Base-by-base conservation (phyloP, 2,113 vertebrate genomes). In the Chloroceryle aenea region DNA sequence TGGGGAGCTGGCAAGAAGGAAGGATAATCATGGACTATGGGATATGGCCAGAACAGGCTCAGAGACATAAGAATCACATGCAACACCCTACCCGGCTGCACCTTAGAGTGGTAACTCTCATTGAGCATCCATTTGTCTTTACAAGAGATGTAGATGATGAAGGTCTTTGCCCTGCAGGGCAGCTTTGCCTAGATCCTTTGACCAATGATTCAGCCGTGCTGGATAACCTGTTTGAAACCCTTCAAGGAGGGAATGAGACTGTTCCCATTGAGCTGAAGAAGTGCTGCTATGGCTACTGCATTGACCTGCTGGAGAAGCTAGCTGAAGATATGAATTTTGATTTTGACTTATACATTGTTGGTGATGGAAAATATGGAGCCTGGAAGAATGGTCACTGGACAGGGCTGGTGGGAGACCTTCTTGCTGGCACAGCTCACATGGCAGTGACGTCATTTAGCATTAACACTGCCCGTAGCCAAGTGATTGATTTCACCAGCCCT, bases 81-180 rank as follows among this genome's bases (percentile, higher is more conserved):
- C 98, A 98, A 3, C 97, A 98, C 32, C 98, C 98, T 7, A 96
- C 97, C 14, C 97, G 98, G 36, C 95, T 99, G n/a, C 99, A 99
- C 16, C 97, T 99, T n/a, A 98, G 98, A 63, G 99, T 99, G 71
- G 99, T 99, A 71, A 99, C 99, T 3, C 97, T 99, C 68, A 99
- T 99, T 64, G 99, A 99, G 62, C 99, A 99, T 74, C 99, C 99
- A 1, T 99, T 99, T 69, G 99, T 99, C 71, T 98, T 98, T 82
- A 99, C 99, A 4, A 98, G 99, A 43, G 98, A 99, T 72, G 99
- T 99, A 42, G 99, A 99, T 32, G 98, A 99, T 32, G 99, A 99
- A 85, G 99, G 99, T 21, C 95, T 98, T 72, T 99, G 99, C 87
- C 99, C 99, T 29, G 99, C 99, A 21, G 99, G 99, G 32, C 99